phyloP scores from a whole-genome alignment of 2,888 invertebrate species.

The Eretmocerus hayati region DNA sequence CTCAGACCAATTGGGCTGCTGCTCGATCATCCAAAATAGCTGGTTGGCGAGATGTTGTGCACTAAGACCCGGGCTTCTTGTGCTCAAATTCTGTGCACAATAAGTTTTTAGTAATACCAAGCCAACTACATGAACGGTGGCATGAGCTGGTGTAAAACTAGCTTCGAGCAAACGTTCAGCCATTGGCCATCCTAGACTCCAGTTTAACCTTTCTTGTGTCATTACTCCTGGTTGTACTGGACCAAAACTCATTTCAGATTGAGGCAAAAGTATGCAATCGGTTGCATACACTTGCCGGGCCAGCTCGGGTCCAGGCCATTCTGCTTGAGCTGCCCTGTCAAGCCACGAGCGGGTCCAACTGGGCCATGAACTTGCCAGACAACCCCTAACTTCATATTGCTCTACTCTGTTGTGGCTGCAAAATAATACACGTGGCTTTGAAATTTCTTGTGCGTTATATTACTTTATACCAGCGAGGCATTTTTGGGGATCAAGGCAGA shows the following conservation, averaged over 20 bases:
- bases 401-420: slow-evolving; percentile 32
- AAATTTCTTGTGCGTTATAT: too few species aligned
- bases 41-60: slow-evolving; percentile 66
- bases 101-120: slow-evolving; percentile 66
- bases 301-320: too few species aligned
- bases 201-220: too few species aligned
- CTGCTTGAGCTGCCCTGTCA: too few species aligned
- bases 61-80: slow-evolving; percentile 59
- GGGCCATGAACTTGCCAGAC: slow-evolving; percentile 68
- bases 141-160: slow-evolving; percentile 63
- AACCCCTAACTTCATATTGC: slow-evolving; percentile 63
- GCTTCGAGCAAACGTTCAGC: slow-evolving; percentile 71
- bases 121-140: slow-evolving; percentile 63
- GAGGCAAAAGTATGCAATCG: too few species aligned
- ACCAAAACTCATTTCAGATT: too few species aligned
- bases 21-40: slow-evolving; percentile 73
- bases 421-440: too few species aligned
- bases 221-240: too few species aligned
- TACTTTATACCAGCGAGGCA: too few species aligned
- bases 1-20: slow-evolving; percentile 64
- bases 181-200: slow-evolving; percentile 71
- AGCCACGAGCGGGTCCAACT: too few species aligned
- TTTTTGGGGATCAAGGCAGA: slow-evolving; percentile 41
- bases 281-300: too few species aligned
- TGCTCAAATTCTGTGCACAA: too few species aligned